Evolutionary conservation across 2,113 vertebrate species (phyloP).

Genomic region (Petrocephalus zakoni): DNA sequence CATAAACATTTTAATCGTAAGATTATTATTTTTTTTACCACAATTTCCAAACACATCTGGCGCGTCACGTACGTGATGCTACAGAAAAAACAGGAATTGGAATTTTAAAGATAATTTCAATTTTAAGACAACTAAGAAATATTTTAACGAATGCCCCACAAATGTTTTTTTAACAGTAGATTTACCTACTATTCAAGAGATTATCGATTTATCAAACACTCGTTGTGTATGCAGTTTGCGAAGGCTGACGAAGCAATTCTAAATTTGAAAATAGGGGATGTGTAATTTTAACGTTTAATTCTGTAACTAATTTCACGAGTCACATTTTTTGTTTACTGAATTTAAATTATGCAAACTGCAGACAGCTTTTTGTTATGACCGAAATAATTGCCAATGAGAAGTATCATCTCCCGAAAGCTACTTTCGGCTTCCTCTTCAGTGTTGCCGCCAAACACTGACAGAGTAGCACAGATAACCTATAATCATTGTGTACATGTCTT

Average conservation of each 20-base stretch:
- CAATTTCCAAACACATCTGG: neutral
- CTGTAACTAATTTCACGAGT: neutral
- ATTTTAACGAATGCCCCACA: neutral
- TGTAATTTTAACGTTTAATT: neutral
- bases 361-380: neutral
- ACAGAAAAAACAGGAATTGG: neutral
- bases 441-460: neutral
- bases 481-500: neutral
- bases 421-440: neutral
- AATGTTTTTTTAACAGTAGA: neutral
- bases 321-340: neutral
- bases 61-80: neutral
- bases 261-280: neutral
- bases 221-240: neutral
- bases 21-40: neutral
- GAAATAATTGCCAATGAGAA: neutral
- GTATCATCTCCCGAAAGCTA: neutral
- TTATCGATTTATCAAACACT: neutral
- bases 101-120: neutral
- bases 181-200: neutral
- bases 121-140: neutral
- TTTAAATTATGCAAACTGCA: neutral
- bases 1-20: neutral
- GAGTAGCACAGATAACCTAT: neutral
- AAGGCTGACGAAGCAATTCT: neutral